phyloP scores from a whole-genome alignment of 2,797 vertebrate genomes.

The Lates japonicus region DNA sequence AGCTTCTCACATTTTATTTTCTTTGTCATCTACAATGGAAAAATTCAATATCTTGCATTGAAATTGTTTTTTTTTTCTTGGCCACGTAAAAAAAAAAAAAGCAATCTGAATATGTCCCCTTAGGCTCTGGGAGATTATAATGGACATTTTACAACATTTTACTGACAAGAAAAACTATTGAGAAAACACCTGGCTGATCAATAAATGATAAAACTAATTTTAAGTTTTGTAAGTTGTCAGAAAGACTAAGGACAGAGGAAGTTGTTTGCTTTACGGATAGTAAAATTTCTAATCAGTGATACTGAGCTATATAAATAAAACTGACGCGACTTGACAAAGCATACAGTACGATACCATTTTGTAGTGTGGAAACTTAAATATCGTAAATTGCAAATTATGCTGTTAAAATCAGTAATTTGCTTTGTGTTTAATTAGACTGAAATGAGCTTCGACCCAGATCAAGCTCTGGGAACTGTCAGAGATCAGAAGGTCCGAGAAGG shows the following conservation, averaged over 20 bases:
- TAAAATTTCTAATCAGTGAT: background rate
- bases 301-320: background rate
- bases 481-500: background rate
- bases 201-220: background rate
- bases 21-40: background rate
- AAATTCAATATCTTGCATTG: background rate
- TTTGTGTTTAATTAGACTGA: background rate
- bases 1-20: background rate
- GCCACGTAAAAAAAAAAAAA: no score
- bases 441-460: conserved; percentile 8
- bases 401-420: background rate
- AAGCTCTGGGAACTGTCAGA: background rate
- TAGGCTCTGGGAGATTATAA: no score
- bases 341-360: background rate
- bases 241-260: no score
- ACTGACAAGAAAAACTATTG: no score
- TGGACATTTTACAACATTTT: no score
- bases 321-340: background rate
- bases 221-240: no score
- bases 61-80: no score
- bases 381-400: background rate
- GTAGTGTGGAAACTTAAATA: background rate
- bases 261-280: no score
- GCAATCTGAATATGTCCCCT: no score
- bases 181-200: background rate